These are phyloP conservation scores for Acipenser oxyrinchus DNA, from an alignment of 2,797 vertebrate species.

Conservation along the genomic window DNA sequence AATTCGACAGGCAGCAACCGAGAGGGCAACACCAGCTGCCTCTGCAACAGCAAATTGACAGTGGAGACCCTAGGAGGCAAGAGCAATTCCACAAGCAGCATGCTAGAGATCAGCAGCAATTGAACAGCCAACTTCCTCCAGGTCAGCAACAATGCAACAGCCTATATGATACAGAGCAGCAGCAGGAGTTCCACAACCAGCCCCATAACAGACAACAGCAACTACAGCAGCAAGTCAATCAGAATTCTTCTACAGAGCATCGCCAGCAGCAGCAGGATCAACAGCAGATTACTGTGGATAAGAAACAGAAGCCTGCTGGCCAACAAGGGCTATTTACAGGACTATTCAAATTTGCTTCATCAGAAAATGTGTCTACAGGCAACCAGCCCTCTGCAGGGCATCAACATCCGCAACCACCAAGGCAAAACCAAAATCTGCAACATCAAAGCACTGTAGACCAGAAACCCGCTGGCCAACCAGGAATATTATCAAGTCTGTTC, in stretches of 20 bases:
- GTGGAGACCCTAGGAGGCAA: constrained; percentile 17
- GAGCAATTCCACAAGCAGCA: constrained; percentile 21
- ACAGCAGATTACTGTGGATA: constrained; percentile 38
- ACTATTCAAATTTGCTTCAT: constrained; percentile 25
- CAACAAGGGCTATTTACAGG: constrained; percentile 65
- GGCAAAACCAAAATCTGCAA: constrained; percentile 4
- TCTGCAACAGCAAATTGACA: constrained; percentile 20
- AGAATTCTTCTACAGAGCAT: constrained; percentile 19
- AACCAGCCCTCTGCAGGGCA: not conserved
- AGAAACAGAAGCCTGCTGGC: constrained; percentile 37
- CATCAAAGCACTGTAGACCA: constrained; percentile 39
- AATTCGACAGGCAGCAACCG: not conserved
- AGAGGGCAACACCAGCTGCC: constrained; percentile 25
- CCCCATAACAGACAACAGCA: constrained; percentile 23
- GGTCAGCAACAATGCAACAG: constrained; percentile 27
- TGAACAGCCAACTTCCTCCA: constrained; percentile 26
- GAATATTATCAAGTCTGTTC: constrained; percentile 67
- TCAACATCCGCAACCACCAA: too few relatives aligned
- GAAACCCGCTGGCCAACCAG: constrained; percentile 40
- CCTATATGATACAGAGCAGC: not conserved
- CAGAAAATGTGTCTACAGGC: not conserved
- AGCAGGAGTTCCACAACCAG: constrained; percentile 26
- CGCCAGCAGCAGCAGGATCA: constrained; percentile 22
- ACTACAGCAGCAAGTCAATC: constrained; percentile 23
- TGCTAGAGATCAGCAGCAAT: constrained; percentile 28